phyloP scores from a whole-genome alignment of 2,797 vertebrate genomes.

The Cirrhinus molitorella region DNA sequence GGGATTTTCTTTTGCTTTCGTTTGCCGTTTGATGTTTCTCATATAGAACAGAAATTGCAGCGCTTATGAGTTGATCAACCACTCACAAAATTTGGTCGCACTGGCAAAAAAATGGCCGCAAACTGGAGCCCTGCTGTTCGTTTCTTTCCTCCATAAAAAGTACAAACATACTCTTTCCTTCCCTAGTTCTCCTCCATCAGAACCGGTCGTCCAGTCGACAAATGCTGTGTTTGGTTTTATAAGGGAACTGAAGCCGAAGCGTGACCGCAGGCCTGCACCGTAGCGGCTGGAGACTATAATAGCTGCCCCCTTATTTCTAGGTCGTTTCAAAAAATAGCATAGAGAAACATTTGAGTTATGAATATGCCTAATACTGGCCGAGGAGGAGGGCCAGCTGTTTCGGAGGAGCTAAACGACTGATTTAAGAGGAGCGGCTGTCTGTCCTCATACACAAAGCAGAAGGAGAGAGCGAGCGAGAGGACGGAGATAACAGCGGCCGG shows the following conservation, averaged over 20 bases:
- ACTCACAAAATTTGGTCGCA: no score
- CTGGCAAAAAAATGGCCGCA: no score
- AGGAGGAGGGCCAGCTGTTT: constrained; percentile 32
- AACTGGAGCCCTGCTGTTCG: no score
- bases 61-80: no score
- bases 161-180: background rate
- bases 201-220: background rate
- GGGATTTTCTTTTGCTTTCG: no score
- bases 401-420: constrained; percentile 25
- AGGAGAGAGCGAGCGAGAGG: background rate
- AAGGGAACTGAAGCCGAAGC: background rate
- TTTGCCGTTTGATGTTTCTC: no score
- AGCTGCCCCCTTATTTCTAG: constrained; percentile 82
- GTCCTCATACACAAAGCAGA: background rate
- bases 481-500: constrained; percentile 14
- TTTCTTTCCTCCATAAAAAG: background rate
- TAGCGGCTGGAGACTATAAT: constrained; percentile 70
- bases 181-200: background rate
- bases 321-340: constrained; percentile 57
- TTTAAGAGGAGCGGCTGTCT: constrained; percentile 23
- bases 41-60: no score
- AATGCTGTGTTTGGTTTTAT: background rate
- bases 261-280: background rate
- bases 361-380: constrained; percentile 49
- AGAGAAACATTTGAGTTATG: constrained; percentile 51